Evolutionary conservation across 2,888 invertebrate genomes (phyloP), one percentile per base, ranked within the genome.

Genomic region (Caenorhabditis sp.): DNA sequence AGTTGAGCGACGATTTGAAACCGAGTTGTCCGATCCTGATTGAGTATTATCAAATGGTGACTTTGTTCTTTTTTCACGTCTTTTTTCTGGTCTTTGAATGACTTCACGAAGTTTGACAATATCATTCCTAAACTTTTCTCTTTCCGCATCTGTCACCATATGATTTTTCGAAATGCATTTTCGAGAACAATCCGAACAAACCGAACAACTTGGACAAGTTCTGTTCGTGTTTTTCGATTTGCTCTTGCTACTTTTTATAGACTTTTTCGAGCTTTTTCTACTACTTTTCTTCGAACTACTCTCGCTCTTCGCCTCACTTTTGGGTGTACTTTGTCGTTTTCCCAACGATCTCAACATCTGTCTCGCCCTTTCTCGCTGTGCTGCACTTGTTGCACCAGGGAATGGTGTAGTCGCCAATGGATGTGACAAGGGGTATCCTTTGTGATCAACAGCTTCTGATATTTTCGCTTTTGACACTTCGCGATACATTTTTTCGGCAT

Each of bases 391-490:
- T 10, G 38, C 49, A 12, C 64, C 64, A 1, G 71, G 71, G 23
- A 43, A 71, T 21, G 71, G 71, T 17, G 71, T 71, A 10, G 60
- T 53, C 7, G 71, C 71, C 60, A 71, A 38, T 26, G 71, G 71
- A 49, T 71, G 57, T 4, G 63, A 58, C 0, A 71, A 62, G 0
- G 71, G 71, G 14, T 43, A 43, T 10, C 43, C 43, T 43, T 43
- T 43, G 43, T 43, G 43, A 43, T 43, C 43, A 14, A 43, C 43
- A 12, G 43, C 43, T 43, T 43, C 43, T 3, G 43, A 10, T 3
- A 43, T 14, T 43, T 43, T 43, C 14, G 43, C 17, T 14, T 17
- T 43, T 14, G 43, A 10, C 12, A 43, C 43, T 43, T 43, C 43
- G 12, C 43, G 43, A 43, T 43, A 43, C 43, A 43, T 43, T 43